Base-by-base conservation (phyloP, 2,113 vertebrate genomes). In the Polyodon spathula region DNA sequence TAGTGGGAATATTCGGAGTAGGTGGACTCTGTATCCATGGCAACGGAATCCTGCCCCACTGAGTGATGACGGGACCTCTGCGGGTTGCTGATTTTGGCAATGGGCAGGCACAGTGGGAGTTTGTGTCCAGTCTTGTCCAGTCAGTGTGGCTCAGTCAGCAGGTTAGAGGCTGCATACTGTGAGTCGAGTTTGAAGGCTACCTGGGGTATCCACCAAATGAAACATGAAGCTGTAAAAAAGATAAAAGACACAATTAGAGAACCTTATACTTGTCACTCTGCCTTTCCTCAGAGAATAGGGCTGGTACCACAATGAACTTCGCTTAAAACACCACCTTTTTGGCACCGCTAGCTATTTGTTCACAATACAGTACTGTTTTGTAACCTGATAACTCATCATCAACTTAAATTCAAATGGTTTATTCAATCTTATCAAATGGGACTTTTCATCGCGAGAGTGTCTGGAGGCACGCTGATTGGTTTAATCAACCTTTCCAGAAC, bases 1-100 rank as follows among this genome's bases (percentile, higher is more conserved):
- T 97, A 92, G 86, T 97, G 92, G 54, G 95, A 98, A 72, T 97
- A 95, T 57, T 91, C 94, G 38, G 95, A 98, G 71, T 97, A 95
- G 0, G 89, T 94, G 1, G 95, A 98, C 80, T 97, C 94, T 8
- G 93, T 98, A 83, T 98, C 95, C 95, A 98, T 98, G 80, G 82
- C 65, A 75, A 74, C 55, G 71, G 67, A 72, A 72, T 61, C 75
- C 1, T n/a, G 64, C 68, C 65, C 68, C 63, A 58, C 51, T 7
- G 63, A 66, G 62, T 65, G 63, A 71, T 64, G 54, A 50, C 63
- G 41, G 41, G 71, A 58, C 50, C 50, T 68, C 67, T 55, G 17
- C 16, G 37, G 53, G 53, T 37, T 55, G 53, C 53, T 55, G 37
- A 55, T 55, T 16, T 55, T 55, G 53, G 53, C 11, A 16, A 5